Conservation (phyloP, 1,140 invertebrate species). For the Calephelis nemesis region DNA sequence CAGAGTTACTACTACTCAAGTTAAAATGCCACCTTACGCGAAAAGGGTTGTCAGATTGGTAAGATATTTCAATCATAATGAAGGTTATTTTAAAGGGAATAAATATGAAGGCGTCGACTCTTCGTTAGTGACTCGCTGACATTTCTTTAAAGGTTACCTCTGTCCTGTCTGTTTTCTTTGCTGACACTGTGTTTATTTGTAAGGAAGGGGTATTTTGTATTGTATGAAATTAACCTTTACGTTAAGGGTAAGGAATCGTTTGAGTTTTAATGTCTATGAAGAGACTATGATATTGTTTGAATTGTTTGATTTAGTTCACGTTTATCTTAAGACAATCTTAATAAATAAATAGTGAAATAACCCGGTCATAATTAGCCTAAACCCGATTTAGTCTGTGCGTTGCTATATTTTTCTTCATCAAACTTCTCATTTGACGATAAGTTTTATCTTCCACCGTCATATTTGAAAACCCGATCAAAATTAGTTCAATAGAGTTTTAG, state of each 20-base stretch:
- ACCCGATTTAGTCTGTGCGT: no score
- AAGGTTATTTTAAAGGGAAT: slow-evolving; percentile 16
- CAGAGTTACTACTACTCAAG: not conserved
- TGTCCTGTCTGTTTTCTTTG: slow-evolving; percentile 67
- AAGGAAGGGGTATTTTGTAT: slow-evolving; percentile 68
- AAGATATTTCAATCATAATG: slow-evolving; percentile 16
- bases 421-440: no score
- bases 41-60: not conserved
- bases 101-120: slow-evolving; percentile 51
- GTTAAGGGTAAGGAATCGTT: slow-evolving; percentile 21
- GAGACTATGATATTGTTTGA: not conserved
- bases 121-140: slow-evolving; percentile 60
- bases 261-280: slow-evolving; percentile 7
- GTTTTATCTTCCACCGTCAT: no score
- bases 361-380: no score
- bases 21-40: slow-evolving; percentile 1
- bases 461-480: no score
- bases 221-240: slow-evolving; percentile 64
- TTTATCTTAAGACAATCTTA: no score
- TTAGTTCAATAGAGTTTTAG: no score
- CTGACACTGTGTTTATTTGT: slow-evolving; percentile 59
- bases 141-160: slow-evolving; percentile 74
- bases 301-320: not conserved
- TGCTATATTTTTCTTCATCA: no score
- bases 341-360: no score